Evolutionary conservation across 2,888 invertebrate species (phyloP).

Genomic region (Pterobdella sp.): DNA sequence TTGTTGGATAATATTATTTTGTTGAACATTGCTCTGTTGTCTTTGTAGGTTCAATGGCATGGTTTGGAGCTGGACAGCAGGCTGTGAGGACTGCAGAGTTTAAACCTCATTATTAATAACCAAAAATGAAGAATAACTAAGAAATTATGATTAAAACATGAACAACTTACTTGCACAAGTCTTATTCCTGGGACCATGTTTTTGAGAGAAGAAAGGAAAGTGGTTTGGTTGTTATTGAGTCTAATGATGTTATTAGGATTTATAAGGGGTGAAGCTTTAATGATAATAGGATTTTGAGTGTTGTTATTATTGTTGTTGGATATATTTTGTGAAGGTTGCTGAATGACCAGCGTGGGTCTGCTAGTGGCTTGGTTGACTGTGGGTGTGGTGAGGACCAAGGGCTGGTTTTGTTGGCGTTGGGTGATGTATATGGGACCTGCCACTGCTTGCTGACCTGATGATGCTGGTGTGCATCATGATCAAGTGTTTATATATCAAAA

Average conservation of each 20-base stretch:
- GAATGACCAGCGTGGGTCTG: constrained; percentile 2
- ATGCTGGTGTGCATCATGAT: background rate
- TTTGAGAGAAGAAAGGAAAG: background rate
- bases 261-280: background rate
- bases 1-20: constrained; percentile 8
- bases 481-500: no score
- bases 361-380: constrained; percentile 10
- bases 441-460: constrained; percentile 7
- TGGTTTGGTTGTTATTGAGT: background rate
- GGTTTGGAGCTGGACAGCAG: background rate
- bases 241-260: background rate
- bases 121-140: background rate
- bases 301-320: constrained; percentile 1
- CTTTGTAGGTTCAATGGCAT: background rate
- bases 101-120: background rate
- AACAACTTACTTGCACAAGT: background rate
- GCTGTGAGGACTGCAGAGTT: background rate
- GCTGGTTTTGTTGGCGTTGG: constrained; percentile 13
- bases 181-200: background rate
- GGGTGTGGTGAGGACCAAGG: constrained; percentile 16
- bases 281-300: background rate
- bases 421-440: constrained; percentile 18
- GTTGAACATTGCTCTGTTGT: background rate
- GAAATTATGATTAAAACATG: no score
- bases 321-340: constrained; percentile 11